Percentiles rank a stretch among this genome's conserved stretches.
phyloP scores from a whole-genome alignment of 92 coral and sea anemone species.

The Desmophyllum pertusum region DNA sequence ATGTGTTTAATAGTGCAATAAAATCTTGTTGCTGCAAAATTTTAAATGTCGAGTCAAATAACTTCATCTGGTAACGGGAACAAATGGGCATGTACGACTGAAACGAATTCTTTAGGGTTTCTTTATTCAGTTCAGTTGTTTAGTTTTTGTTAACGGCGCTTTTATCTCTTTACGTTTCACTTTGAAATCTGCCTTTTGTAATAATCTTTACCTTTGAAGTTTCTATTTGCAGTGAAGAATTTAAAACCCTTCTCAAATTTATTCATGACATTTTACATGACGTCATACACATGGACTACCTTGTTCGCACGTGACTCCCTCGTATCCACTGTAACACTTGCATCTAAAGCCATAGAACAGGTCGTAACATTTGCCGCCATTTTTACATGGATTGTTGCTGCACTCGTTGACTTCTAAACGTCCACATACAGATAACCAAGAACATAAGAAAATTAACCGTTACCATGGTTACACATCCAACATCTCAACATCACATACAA shows the following conservation, averaged over 20 bases:
- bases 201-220: not conserved
- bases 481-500: not conserved
- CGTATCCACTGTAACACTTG: slow-evolving; percentile 61
- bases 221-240: not conserved
- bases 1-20: too few relatives aligned
- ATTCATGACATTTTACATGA: not conserved
- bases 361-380: slow-evolving; percentile 76
- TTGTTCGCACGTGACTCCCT: slow-evolving; percentile 73
- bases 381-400: slow-evolving; percentile 52
- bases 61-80: not conserved
- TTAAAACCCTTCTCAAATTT: not conserved
- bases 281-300: slow-evolving; percentile 21
- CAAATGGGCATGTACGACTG: too few relatives aligned
- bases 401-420: slow-evolving; percentile 47
- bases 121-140: not conserved
- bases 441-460: not conserved
- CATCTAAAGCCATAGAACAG: slow-evolving; percentile 72
- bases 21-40: not conserved
- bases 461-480: not conserved
- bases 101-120: too few relatives aligned
- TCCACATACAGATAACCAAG: not conserved
- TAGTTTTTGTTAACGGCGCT: not conserved
- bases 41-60: too few relatives aligned
- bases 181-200: too few relatives aligned
- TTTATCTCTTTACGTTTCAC: too few relatives aligned